phyloP scores from a whole-genome alignment of 2,888 invertebrate species.

The Onthophagus sagittarius region DNA sequence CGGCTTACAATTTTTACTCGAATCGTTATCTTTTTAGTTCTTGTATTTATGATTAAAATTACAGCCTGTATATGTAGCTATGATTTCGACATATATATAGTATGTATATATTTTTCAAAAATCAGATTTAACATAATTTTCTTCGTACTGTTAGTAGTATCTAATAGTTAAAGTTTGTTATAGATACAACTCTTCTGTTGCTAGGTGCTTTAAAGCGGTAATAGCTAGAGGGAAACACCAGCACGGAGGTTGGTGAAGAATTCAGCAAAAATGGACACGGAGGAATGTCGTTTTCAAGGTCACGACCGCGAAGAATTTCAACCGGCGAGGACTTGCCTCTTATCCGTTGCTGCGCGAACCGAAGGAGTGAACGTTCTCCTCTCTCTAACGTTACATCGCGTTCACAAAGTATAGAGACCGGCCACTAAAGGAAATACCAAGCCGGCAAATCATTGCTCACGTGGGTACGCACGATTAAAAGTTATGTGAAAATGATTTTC shows the following conservation, averaged over 20 bases:
- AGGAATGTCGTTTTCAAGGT: slow-evolving; percentile 28
- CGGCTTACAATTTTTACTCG: too few relatives aligned
- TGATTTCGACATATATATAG: too few relatives aligned
- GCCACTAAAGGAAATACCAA: slow-evolving; percentile 6
- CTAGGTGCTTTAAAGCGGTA: slow-evolving; percentile 7
- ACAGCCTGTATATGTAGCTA: too few relatives aligned
- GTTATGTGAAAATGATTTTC: not conserved
- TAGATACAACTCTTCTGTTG: not conserved
- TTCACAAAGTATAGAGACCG: not conserved
- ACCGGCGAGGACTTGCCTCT: slow-evolving; percentile 10
- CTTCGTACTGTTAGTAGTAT: too few relatives aligned
- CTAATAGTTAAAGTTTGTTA: too few relatives aligned
- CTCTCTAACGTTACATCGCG: too few relatives aligned
- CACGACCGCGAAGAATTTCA: slow-evolving; percentile 26
- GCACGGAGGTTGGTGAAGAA: slow-evolving; percentile 13
- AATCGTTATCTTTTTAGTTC: too few relatives aligned
- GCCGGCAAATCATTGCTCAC: slow-evolving; percentile 1
- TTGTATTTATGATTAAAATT: too few relatives aligned
- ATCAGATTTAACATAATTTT: not conserved
- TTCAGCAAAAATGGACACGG: slow-evolving; percentile 25
- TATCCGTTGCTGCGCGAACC: not conserved
- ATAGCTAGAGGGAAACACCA: slow-evolving; percentile 5
- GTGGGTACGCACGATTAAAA: not conserved
- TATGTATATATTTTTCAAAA: too few relatives aligned
- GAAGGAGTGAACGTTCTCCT: not conserved